Conservation (phyloP, 2,888 invertebrate genomes). For the Adela reaumurella region DNA sequence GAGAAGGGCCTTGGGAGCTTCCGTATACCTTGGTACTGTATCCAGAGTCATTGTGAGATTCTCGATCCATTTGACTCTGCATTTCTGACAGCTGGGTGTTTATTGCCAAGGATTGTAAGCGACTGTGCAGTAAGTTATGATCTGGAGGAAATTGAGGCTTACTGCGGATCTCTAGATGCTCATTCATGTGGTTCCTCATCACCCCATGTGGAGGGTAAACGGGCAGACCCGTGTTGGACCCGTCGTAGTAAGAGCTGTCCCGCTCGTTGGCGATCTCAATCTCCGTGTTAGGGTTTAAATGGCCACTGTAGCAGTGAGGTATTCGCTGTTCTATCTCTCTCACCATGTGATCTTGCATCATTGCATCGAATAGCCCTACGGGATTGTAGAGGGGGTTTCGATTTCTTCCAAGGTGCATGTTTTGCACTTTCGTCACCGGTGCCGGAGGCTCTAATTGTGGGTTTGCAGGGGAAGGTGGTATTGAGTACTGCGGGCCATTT, state of each 20-base stretch:
- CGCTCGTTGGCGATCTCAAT: slow-evolving; percentile 46
- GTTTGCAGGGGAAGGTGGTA: slow-evolving; percentile 19
- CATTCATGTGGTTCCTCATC: slow-evolving; percentile 21
- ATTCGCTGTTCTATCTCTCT: slow-evolving; percentile 48
- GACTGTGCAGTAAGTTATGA: slow-evolving; percentile 40
- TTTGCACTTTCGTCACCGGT: slow-evolving; percentile 27
- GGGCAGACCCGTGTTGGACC: slow-evolving; percentile 35
- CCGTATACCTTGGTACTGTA: slow-evolving; percentile 81
- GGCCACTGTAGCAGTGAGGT: slow-evolving; percentile 47
- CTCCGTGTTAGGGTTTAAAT: slow-evolving; percentile 43
- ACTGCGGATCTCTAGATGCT: slow-evolving; percentile 11
- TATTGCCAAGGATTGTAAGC: slow-evolving; percentile 45
- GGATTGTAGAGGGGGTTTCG: slow-evolving; percentile 42
- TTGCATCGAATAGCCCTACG: slow-evolving; percentile 45
- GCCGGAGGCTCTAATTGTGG: slow-evolving; percentile 34
- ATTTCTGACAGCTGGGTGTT: slow-evolving; percentile 47
- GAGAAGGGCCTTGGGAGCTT: slow-evolving; percentile 74
- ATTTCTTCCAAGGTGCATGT: slow-evolving; percentile 21
- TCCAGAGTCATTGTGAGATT: slow-evolving; percentile 79
- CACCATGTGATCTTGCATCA: slow-evolving; percentile 52
- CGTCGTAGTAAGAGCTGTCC: slow-evolving; percentile 29
- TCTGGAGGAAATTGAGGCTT: slow-evolving; percentile 23
- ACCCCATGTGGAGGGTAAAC: slow-evolving; percentile 27
- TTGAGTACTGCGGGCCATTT: slow-evolving; percentile 24
- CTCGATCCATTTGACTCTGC: slow-evolving; percentile 55